Evolutionary conservation across 2,113 vertebrate species (phyloP).

Genomic region (Mixornis gularis): DNA sequence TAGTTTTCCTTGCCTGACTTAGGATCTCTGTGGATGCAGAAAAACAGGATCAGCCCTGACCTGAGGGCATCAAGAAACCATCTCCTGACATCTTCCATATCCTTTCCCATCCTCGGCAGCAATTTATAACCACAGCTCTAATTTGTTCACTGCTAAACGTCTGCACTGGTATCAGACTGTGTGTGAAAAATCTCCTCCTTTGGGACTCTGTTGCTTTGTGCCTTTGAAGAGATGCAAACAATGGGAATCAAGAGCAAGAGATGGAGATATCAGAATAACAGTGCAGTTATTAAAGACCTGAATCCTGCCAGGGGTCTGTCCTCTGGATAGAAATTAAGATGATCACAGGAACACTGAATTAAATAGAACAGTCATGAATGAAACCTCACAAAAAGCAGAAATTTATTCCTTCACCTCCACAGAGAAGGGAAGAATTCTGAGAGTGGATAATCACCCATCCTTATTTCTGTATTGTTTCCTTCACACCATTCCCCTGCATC

Average conservation of each 20-base stretch:
- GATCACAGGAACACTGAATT: background rate
- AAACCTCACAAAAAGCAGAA: background rate
- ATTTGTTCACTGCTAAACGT: background rate
- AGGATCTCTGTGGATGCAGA: background rate
- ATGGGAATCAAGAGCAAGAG: background rate
- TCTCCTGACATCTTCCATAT: background rate
- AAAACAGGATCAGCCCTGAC: background rate
- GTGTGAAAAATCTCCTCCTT: background rate
- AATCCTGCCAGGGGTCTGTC: background rate
- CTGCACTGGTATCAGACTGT: background rate
- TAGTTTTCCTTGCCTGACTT: background rate
- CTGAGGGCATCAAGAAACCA: background rate
- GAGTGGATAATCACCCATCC: background rate
- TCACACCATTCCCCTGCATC: background rate
- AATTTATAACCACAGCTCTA: background rate
- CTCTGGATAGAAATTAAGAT: background rate
- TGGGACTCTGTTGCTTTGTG: background rate
- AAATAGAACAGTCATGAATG: background rate
- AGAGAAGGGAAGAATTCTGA: background rate
- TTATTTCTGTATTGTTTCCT: background rate
- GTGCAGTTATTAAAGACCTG: background rate
- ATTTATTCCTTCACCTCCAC: background rate
- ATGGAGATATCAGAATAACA: background rate
- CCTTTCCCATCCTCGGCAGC: background rate
- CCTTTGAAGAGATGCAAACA: slow-evolving; percentile 7